phyloP scores from a whole-genome alignment of 2,888 invertebrate species.

The Lycia hirtaria region DNA sequence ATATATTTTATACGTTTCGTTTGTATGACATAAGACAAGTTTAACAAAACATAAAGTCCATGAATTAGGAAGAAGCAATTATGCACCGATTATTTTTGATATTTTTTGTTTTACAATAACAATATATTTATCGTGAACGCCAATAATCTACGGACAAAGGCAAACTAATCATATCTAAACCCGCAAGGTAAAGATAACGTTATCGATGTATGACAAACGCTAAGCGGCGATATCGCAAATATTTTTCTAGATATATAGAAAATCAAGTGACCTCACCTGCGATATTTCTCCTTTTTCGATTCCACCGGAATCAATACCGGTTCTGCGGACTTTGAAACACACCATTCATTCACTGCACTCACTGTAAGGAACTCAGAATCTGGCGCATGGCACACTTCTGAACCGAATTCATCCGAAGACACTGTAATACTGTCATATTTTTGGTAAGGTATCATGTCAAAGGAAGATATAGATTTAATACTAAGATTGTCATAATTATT shows the following conservation, averaged over 20 bases:
- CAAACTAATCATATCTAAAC: constrained; percentile 61
- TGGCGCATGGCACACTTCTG: constrained; percentile 80
- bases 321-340: constrained; percentile 74
- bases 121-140: constrained; percentile 27
- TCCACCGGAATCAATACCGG: constrained; percentile 76
- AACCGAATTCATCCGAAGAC: constrained; percentile 81
- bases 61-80: neutral
- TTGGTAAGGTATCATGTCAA: constrained; percentile 81
- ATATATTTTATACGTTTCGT: too few species aligned
- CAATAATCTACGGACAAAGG: constrained; percentile 52
- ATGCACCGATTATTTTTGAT: constrained; percentile 26
- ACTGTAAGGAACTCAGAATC: constrained; percentile 79
- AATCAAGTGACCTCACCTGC: constrained; percentile 76
- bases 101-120: constrained; percentile 26
- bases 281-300: constrained; percentile 83
- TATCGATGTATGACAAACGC: constrained; percentile 70
- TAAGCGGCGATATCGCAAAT: constrained; percentile 68
- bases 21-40: too few species aligned
- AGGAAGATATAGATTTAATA: constrained; percentile 80
- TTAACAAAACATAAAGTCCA: neutral
- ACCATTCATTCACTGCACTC: constrained; percentile 84
- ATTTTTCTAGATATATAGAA: constrained; percentile 61
- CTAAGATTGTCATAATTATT: constrained; percentile 79
- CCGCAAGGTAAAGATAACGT: constrained; percentile 64
- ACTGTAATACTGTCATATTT: constrained; percentile 82